These are phyloP conservation scores for Pseudomyrmex sp. DNA, from an alignment of 1,140 invertebrate genomes.

Conservation along the genomic window DNA sequence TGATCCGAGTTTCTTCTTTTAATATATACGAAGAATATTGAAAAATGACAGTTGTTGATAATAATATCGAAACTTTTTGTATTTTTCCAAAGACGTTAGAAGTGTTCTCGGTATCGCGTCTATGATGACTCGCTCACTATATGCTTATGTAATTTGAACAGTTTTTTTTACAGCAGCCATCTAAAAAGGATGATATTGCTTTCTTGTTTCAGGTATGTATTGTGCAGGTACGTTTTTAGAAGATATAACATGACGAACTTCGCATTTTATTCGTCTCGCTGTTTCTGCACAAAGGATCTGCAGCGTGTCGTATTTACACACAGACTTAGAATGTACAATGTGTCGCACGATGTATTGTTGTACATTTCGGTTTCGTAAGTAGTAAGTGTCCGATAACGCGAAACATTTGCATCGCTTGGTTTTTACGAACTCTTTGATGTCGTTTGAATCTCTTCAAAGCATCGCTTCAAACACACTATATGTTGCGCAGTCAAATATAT, in stretches of 20 bases:
- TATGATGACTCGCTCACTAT: background rate
- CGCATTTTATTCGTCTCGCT: background rate
- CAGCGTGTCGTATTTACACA: background rate
- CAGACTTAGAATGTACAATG: background rate
- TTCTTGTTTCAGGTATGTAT: slow-evolving; percentile 81
- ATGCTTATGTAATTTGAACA: background rate
- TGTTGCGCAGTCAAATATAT: too few species aligned
- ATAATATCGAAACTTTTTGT: background rate
- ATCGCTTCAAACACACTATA: too few species aligned
- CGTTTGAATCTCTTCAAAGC: too few species aligned
- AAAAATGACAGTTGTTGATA: background rate
- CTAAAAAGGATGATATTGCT: background rate
- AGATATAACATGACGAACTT: background rate
- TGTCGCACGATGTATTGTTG: too few species aligned
- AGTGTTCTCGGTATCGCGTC: background rate
- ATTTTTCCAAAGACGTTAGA: too few species aligned
- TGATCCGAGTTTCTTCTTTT: too few species aligned
- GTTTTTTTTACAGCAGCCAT: background rate
- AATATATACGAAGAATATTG: background rate
- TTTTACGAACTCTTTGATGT: too few species aligned
- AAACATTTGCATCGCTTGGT: background rate
- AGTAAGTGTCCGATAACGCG: slow-evolving; percentile 13
- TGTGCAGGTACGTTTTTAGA: background rate
- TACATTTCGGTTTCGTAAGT: too few species aligned
- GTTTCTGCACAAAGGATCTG: background rate